Percentiles rank a stretch among this genome's conserved stretches.
Evolutionary conservation across 2,888 invertebrate genomes (phyloP).

Genomic region (Disparrhopalites patrizii): DNA sequence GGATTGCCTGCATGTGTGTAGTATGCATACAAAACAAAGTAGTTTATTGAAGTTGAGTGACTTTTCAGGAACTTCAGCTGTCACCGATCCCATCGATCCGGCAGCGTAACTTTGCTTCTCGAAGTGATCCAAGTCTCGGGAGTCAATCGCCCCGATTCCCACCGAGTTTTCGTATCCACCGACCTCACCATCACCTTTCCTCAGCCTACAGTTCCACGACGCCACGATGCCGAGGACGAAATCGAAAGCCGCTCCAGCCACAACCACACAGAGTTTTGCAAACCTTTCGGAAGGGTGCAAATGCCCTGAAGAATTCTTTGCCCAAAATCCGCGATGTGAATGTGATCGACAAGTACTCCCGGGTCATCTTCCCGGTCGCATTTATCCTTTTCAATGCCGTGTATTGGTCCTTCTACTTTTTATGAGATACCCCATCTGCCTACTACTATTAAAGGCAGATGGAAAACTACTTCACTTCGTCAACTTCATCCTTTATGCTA

Average conservation of each 20-base stretch:
- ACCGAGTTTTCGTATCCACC: constrained; percentile 69
- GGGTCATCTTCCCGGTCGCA: constrained; percentile 91
- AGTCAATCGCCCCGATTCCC: constrained; percentile 62
- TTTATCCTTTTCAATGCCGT: constrained; percentile 92
- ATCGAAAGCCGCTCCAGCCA: constrained; percentile 26
- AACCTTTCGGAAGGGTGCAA: constrained; percentile 76
- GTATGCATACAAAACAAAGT: constrained; percentile 5
- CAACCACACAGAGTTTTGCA: constrained; percentile 60
- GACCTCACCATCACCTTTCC: constrained; percentile 52
- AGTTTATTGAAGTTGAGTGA: constrained; percentile 23
- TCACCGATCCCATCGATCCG: constrained; percentile 77
- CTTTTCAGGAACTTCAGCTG: constrained; percentile 65
- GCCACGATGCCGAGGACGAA: constrained; percentile 20
- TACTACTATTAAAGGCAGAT: constrained; percentile 45
- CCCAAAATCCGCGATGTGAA: constrained; percentile 97
- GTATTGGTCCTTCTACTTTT: constrained; percentile 91
- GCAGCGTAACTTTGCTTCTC: constrained; percentile 55
- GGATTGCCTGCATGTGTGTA: constrained; percentile 9
- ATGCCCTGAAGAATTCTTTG: constrained; percentile 81
- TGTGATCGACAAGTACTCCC: constrained; percentile 94
- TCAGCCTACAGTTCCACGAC: constrained; percentile 57
- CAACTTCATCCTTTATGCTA: too few species aligned
- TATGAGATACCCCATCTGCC: constrained; percentile 49
- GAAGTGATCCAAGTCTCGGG: constrained; percentile 46
- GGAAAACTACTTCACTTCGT: constrained; percentile 13